Evolutionary conservation across 2,888 invertebrate species (phyloP), one percentile per base, ranked within the genome.

Genomic region (Sialis fuliginosa): DNA sequence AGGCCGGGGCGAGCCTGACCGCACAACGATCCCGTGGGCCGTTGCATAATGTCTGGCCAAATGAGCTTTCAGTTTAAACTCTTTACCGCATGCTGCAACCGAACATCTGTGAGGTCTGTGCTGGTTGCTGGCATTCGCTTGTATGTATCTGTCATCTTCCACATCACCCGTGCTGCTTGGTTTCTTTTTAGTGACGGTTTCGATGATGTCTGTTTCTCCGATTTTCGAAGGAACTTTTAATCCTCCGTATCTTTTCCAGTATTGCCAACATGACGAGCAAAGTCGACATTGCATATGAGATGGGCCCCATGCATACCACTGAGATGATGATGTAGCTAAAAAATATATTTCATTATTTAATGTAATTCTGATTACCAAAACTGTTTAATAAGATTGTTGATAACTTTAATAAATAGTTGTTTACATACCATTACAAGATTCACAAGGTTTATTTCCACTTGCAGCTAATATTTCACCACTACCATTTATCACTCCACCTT

Each of bases 221-320:
- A 69, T 66, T 54, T 72, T 68, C 37, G 73, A 75, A n/a, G 75
- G 70, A 55, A 81, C 80, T 71, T 92, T 93, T 45, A 98, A 77
- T 50, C 96, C 97, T 48, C 96, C 97, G 67, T 92, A 95, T 65
- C 93, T 93, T 67, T 96, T 97, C 96, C 97, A 98, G 65, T 95
- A 95, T 52, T 78, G 78, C 95, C 95, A 98, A 67, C 98, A 99
- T 10, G 74, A 70, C 57, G 86, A 84, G 66, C 98, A 98, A 51
- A 98, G 72, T 57, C 95, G 81, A 68, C 89, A 87, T 62, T 90
- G 87, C 75, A 89, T 78, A 64, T 92, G 88, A 52, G 88, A 77
- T 45, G 91, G 91, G 46, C 91, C 95, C 90, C 96, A 97, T 42
- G 90, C 78, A 65, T 92, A 96, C 97, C 97, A 98, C 70, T 96